These are phyloP conservation scores for Momotus momota DNA, from an alignment of 2,797 vertebrate genomes.

Conservation along the genomic window DNA sequence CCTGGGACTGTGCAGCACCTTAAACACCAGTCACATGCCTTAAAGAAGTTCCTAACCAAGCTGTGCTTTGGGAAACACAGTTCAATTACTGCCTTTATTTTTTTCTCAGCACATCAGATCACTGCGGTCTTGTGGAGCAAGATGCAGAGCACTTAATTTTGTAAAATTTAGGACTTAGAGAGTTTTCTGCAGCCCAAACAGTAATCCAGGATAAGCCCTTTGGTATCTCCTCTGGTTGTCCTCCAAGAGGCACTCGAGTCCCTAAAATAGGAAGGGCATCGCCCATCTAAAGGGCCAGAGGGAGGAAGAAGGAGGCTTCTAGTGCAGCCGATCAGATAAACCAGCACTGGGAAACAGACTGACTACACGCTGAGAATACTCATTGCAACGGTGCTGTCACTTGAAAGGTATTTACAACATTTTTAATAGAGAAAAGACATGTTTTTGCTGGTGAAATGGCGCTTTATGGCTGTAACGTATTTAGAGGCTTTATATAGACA, in stretches of 20 bases:
- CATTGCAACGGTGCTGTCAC: neutral
- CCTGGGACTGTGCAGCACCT: fast-evolving
- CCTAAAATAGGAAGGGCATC: fast-evolving
- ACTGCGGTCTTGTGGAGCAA: fast-evolving
- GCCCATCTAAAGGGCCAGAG: fast-evolving
- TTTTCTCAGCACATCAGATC: neutral
- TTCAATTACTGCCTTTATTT: neutral
- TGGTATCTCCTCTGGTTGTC: neutral
- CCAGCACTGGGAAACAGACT: neutral
- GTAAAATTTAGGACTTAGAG: neutral
- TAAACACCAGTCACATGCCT: neutral
- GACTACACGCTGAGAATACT: neutral
- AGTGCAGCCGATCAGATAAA: neutral
- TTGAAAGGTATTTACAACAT: neutral
- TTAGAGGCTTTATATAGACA: neutral
- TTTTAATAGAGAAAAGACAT: neutral
- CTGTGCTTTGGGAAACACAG: neutral
- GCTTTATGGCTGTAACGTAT: neutral
- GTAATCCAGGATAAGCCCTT: neutral
- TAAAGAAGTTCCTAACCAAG: neutral
- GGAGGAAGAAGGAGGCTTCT: neutral
- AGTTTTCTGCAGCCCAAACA: neutral
- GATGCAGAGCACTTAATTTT: neutral
- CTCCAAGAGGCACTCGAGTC: neutral
- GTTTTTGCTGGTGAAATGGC: neutral